Percentiles rank a stretch among this genome's conserved stretches.
Conservation (phyloP, 2,797 vertebrate species). For the Chlorospingus flavigularis region DNA sequence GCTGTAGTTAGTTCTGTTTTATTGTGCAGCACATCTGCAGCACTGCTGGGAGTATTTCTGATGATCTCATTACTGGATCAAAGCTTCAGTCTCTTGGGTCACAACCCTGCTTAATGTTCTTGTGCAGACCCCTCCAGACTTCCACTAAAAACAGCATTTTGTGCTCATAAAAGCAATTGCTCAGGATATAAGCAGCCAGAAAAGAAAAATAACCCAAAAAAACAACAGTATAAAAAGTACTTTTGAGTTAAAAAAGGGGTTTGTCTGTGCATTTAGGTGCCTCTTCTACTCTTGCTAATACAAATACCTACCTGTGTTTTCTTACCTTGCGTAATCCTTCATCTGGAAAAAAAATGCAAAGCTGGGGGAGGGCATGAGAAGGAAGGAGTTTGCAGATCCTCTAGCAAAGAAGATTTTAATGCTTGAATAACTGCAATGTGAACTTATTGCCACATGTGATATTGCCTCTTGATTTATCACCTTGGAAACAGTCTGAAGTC, state of each 20-base stretch:
- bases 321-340: background rate
- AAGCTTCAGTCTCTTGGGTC: background rate
- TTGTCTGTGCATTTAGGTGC: background rate
- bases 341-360: background rate
- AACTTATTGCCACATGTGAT: conserved; percentile 15
- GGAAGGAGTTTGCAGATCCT: background rate
- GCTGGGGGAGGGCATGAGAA: accelerated
- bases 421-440: background rate
- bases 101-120: conserved; percentile 12
- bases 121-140: background rate
- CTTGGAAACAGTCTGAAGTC: conserved; percentile 36
- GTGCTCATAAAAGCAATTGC: background rate
- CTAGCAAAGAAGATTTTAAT: background rate
- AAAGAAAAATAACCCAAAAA: background rate
- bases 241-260: background rate
- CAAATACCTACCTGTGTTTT: background rate
- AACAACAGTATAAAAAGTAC: background rate
- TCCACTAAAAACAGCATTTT: background rate
- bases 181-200: background rate
- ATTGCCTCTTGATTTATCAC: conserved; percentile 42
- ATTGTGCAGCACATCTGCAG: background rate
- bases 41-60: background rate
- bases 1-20: background rate
- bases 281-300: background rate
- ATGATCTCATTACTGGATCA: conserved; percentile 15